Evolutionary conservation across 2,113 vertebrate genomes (phyloP), one percentile per base, ranked within the genome.

Genomic region (Polyodon spathula): DNA sequence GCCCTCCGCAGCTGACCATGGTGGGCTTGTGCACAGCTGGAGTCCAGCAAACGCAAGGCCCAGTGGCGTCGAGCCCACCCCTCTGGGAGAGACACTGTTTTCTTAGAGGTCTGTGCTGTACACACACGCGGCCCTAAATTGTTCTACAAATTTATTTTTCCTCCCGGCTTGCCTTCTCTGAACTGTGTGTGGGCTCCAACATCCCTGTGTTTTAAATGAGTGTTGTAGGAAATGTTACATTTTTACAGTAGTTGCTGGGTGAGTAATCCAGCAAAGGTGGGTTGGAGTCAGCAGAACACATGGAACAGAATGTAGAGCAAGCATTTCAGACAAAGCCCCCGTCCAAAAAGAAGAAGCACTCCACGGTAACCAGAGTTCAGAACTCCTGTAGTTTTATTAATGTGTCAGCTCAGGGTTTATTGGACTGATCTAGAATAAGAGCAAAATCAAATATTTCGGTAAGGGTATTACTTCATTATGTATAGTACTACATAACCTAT

Each of bases 91-190:
- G 41, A 37, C 59, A 73, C 53, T 38, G 39, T 37, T 56, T 56
- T 71, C 69, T 41, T 70, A 73, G 67, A 67, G 67, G 68, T 71
- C 73, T 72, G 59, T 39, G 65, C 74, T 82, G 65, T 48, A 67
- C 37, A 44, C 70, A 76, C 71, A 74, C 41, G n/a, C 68, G 72
- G 71, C 78, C 84, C 79, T 76, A 67, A 59, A 81, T 78, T 68
- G 75, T 73, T 76, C 76, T 43, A 67, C 73, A 58, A 79, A 90
- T 94, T 92, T 92, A 89, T 91, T 92, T 92, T 88, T 81, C 77
- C 85, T 89, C 85, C 80, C 80, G 6, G 68, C 77, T 75, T 84
- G 85, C 79, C 64, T 73, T 73, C 70, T 79, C 66, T 11, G 73
- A 85, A 73, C 82, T 76, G 89, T 87, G 87, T 88, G 92, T 91